phyloP scores from a whole-genome alignment of 2,888 invertebrate genomes.

The Dryocosmus kuriphilus region DNA sequence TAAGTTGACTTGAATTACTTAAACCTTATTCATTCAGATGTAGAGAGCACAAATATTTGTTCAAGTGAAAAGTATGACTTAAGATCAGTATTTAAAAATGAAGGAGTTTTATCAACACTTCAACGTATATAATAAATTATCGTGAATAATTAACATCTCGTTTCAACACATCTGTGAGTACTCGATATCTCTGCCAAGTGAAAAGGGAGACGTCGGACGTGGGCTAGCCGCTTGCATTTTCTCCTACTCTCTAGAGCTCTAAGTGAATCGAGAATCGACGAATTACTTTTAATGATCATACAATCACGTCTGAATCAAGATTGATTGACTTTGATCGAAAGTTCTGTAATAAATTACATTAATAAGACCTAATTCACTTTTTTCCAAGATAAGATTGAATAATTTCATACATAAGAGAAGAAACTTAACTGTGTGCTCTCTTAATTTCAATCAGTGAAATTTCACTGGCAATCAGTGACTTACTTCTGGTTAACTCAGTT shows the following conservation, averaged over 20 bases:
- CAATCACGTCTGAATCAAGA: conserved; percentile 37
- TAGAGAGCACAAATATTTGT: not conserved
- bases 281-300: conserved; percentile 40
- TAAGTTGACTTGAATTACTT: too few species aligned
- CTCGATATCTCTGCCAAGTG: conserved; percentile 55
- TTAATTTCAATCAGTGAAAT: not conserved
- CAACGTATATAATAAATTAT: conserved; percentile 40
- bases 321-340: conserved; percentile 17
- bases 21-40: too few species aligned
- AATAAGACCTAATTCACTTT: conserved; percentile 7
- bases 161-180: conserved; percentile 37
- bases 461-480: not conserved
- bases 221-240: conserved; percentile 51
- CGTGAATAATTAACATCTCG: conserved; percentile 59
- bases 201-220: conserved; percentile 55
- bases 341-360: conserved; percentile 1
- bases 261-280: conserved; percentile 45
- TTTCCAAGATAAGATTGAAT: not conserved
- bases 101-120: not conserved
- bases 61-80: not conserved
- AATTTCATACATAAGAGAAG: too few species aligned
- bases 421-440: too few species aligned
- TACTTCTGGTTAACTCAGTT: not conserved
- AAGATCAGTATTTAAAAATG: not conserved
- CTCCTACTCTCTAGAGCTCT: conserved; percentile 49